These are phyloP conservation scores for Cephalotes varians DNA, from an alignment of 2,888 invertebrate genomes.

Conservation along the genomic window DNA sequence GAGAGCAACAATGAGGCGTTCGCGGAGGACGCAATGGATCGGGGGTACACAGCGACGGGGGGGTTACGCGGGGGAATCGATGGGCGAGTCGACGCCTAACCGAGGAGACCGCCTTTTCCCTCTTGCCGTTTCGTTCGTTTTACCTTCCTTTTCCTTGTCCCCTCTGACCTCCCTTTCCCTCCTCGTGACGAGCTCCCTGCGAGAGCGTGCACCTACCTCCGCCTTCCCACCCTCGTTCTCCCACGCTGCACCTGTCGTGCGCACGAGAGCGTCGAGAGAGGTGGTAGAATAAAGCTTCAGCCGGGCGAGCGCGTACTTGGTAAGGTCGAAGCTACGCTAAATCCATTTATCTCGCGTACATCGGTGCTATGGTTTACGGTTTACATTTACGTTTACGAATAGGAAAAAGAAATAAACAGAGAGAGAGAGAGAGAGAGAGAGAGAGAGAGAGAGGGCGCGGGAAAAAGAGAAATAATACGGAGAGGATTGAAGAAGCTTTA, in stretches of 20 bases:
- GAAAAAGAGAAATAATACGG: constrained; percentile 5
- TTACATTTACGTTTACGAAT: constrained; percentile 36
- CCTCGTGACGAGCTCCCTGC: constrained; percentile 49
- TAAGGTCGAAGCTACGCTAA: constrained; percentile 78
- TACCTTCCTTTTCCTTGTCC: constrained; percentile 69
- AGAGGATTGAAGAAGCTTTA: not conserved
- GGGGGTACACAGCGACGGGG: constrained; percentile 58
- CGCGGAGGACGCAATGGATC: constrained; percentile 41
- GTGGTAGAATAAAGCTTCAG: constrained; percentile 72
- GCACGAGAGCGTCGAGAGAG: constrained; percentile 63
- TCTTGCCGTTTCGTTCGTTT: constrained; percentile 67
- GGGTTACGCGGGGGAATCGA: constrained; percentile 77
- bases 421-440: not conserved
- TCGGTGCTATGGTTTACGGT: no score
- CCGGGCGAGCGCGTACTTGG: constrained; percentile 72
- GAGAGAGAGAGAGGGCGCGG: no score
- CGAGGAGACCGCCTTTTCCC: constrained; percentile 82
- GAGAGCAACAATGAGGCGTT: constrained; percentile 68
- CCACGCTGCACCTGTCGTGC: constrained; percentile 84
- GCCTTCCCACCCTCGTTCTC: constrained; percentile 75
- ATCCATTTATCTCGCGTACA: constrained; percentile 78
- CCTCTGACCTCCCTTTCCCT: constrained; percentile 39
- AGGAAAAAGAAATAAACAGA: constrained; percentile 8
- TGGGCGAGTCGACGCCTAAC: constrained; percentile 82
- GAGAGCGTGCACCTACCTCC: constrained; percentile 43